These are phyloP conservation scores for Rhodinocichla rosea DNA, from an alignment of 2,113 vertebrate species.

Conservation along the genomic window DNA sequence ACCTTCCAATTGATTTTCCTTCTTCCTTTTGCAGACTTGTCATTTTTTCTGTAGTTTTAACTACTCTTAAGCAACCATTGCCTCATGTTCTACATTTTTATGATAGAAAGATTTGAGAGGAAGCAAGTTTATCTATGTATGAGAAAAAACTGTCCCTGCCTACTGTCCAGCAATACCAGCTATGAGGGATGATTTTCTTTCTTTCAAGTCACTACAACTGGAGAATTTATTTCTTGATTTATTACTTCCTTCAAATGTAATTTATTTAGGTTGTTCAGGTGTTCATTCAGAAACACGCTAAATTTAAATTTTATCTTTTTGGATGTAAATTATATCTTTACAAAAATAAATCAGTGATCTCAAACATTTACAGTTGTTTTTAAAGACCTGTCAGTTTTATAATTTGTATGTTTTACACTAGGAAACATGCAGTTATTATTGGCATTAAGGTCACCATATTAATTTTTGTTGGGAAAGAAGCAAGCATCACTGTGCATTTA, in stretches of 20 bases:
- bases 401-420: background rate
- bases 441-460: background rate
- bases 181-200: background rate
- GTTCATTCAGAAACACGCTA: background rate
- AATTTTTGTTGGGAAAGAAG: background rate
- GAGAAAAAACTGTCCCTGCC: background rate
- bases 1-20: background rate
- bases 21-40: background rate
- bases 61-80: background rate
- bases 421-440: background rate
- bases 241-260: background rate
- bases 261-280: background rate
- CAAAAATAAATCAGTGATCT: background rate
- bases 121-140: background rate
- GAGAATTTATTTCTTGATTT: background rate
- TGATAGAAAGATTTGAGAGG: background rate
- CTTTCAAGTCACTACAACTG: background rate
- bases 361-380: background rate
- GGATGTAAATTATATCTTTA: background rate
- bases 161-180: background rate
- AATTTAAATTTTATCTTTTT: background rate
- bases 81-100: background rate
- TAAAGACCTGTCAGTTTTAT: background rate
- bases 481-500: background rate
- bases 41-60: background rate